These are phyloP conservation scores for Eretmocerus hayati DNA, from an alignment of 2,888 invertebrate species.

Conservation along the genomic window DNA sequence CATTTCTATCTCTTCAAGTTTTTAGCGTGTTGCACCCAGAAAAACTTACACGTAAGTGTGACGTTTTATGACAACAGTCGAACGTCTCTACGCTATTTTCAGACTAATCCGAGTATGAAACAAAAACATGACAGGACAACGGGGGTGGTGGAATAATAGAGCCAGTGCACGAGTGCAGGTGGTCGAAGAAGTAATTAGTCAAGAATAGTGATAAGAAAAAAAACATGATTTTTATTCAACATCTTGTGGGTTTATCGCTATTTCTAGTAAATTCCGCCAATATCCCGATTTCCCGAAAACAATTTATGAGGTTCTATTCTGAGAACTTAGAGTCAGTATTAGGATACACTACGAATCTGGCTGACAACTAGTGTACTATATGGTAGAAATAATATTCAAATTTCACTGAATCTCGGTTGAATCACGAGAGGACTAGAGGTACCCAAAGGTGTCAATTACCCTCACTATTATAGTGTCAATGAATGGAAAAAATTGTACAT, in stretches of 20 bases:
- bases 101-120: neutral
- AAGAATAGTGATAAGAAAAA: no score
- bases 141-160: neutral
- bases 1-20: constrained; percentile 26
- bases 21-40: constrained; percentile 10
- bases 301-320: no score
- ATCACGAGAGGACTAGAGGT: constrained; percentile 30
- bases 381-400: constrained; percentile 4
- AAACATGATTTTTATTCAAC: constrained; percentile 21
- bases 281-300: no score
- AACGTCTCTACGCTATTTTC: constrained; percentile 7
- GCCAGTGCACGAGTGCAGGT: neutral
- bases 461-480: constrained; percentile 19
- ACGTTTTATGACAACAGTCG: constrained; percentile 7
- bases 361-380: no score
- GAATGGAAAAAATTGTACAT: constrained; percentile 16
- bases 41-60: constrained; percentile 14
- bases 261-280: no score
- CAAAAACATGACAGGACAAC: no score
- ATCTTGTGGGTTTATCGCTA: constrained; percentile 11
- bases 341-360: no score
- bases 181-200: neutral
- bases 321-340: no score
- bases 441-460: constrained; percentile 26
- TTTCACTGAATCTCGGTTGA: constrained; percentile 10